Base-by-base conservation (phyloP, 1,140 invertebrate species). In the Drosophila sturtevanti region DNA sequence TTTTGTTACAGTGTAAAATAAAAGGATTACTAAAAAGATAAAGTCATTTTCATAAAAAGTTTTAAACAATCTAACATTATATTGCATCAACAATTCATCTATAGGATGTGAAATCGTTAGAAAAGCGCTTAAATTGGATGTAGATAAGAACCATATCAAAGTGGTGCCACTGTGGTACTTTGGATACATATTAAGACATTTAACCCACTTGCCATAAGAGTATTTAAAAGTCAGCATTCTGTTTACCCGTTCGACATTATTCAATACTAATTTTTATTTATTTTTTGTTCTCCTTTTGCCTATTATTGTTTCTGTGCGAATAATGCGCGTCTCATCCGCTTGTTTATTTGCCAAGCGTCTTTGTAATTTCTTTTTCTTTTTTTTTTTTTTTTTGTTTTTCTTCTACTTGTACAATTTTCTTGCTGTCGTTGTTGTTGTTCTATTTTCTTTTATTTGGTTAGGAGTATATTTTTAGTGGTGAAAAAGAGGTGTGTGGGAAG, bases 321-420 rank as follows among this genome's bases (percentile, higher is more conserved):
- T 35, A 63, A 63, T 63, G 60, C 61, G 27, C 59, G 7, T 48
- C 60, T 63, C 62, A 61, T 77, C 37, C 21, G 56, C 60, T 65
- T 77, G 64, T 81, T 69, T 77, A 81, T 80, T 80, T 61, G 44
- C 44, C 55, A 41, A 12, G 44, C 4, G 24, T 62, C 61, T 68
- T 66, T 62, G 37, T 4, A 48, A 68, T 76, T 76, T 70, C 35
- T 22, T 59, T 27, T 60, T 56, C 63, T 27, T n/a, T 44, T 41
- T 24, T 11, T 24, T 35, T 52, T 34, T 6, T 18, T 52, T 22
- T 27, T 52, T 24, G 2, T 24, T 24, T 6, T 31, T 31, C 27
- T 63, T 27, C 54, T n/a, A 41, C 59, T 52, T 68, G 55, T 11
- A 16, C 31, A 59, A 56, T 16, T 63, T 51, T 63, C 55, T 3